Conservation (phyloP, 2,888 invertebrate genomes). For the Heliconius ethilla region DNA sequence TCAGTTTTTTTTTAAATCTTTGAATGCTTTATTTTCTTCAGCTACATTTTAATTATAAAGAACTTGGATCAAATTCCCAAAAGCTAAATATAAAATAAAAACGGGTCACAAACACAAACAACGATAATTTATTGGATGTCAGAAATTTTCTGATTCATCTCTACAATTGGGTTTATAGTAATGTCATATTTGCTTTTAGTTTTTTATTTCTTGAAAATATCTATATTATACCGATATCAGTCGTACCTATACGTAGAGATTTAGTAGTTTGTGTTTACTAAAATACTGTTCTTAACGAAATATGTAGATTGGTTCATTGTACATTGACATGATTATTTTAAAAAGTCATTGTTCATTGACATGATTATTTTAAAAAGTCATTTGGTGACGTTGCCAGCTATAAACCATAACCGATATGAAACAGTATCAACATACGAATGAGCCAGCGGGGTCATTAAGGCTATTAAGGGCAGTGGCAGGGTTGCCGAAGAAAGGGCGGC, state of each 20-base stretch:
- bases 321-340: not conserved
- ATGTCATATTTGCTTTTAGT: constrained; percentile 38
- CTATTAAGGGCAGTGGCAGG: constrained; percentile 15
- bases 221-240: not conserved
- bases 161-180: constrained; percentile 54
- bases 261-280: not conserved
- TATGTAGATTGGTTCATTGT: not conserved
- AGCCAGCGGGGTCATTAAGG: not conserved
- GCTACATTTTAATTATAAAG: not conserved
- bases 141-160: constrained; percentile 65
- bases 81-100: constrained; percentile 61
- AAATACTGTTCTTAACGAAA: not conserved
- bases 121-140: constrained; percentile 61
- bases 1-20: too few species aligned
- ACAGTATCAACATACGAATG: not conserved
- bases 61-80: constrained; percentile 54
- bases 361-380: not conserved
- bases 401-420: not conserved
- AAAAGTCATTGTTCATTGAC: not conserved
- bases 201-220: not conserved
- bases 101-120: constrained; percentile 57
- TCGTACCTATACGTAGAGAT: not conserved
- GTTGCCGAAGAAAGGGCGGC: constrained; percentile 47
- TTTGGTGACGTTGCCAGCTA: not conserved
- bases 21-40: not conserved